These are phyloP conservation scores for Mergus octosetaceus DNA, from an alignment of 2,797 vertebrate species.

Conservation along the genomic window DNA sequence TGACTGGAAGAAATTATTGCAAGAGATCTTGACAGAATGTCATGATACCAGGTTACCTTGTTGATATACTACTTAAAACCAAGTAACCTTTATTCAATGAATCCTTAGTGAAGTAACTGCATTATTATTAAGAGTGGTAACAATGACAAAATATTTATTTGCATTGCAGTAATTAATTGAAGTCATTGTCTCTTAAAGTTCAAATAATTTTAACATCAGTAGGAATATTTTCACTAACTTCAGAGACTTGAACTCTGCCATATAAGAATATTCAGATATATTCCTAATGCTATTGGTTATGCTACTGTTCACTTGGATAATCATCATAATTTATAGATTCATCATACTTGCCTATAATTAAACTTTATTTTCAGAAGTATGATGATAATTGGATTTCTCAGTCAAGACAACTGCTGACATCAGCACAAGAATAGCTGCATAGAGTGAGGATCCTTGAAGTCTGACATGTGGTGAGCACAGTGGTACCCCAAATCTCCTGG, in stretches of 20 bases:
- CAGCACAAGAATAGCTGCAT: background rate
- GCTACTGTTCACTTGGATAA: slow-evolving; percentile 32
- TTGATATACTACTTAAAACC: background rate
- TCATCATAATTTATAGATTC: slow-evolving; percentile 48
- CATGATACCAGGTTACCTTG: background rate
- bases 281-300: slow-evolving; percentile 38
- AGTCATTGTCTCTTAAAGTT: slow-evolving; percentile 3
- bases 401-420: slow-evolving; percentile 32
- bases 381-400: slow-evolving; percentile 55
- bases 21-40: background rate
- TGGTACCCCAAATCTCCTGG: background rate
- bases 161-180: background rate
- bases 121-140: background rate
- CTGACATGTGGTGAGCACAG: background rate
- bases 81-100: background rate
- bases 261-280: slow-evolving; percentile 1
- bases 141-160: background rate
- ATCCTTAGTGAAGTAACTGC: background rate
- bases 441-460: background rate
- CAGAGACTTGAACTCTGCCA: background rate
- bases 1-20: background rate
- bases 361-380: slow-evolving; percentile 57
- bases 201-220: background rate
- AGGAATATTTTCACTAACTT: background rate
- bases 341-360: slow-evolving; percentile 56